Percentiles rank a stretch among this genome's conserved stretches.
Evolutionary conservation across 2,888 invertebrate genomes (phyloP).

Genomic region (Copidosoma aretas): DNA sequence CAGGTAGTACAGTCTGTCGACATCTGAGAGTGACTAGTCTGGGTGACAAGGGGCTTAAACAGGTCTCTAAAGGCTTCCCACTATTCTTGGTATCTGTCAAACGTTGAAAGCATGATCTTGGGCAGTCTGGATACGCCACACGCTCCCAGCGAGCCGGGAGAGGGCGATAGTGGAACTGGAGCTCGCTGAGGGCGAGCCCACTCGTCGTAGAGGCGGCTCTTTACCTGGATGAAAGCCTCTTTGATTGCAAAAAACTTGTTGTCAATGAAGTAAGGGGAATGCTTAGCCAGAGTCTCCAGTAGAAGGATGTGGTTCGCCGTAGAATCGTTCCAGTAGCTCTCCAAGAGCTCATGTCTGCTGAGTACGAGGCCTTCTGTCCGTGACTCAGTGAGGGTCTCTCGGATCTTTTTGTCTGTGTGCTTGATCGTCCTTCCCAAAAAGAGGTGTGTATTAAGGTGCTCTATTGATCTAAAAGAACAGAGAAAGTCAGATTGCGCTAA

Average conservation of each 20-base stretch:
- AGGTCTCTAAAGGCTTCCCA: slow-evolving; percentile 20
- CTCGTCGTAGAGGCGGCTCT: slow-evolving; percentile 7
- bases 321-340: background rate
- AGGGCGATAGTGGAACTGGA: background rate
- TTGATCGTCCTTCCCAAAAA: too few relatives aligned
- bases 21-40: background rate
- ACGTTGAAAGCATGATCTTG: background rate
- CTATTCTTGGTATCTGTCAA: background rate
- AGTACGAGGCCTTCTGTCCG: background rate
- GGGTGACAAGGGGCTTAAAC: slow-evolving; percentile 2
- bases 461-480: too few relatives aligned
- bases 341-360: slow-evolving; percentile 1
- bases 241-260: background rate
- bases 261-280: background rate
- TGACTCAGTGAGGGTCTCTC: too few relatives aligned
- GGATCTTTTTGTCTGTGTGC: too few relatives aligned
- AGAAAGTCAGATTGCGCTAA: too few relatives aligned
- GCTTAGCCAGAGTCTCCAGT: background rate
- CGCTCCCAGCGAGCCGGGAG: background rate
- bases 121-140: background rate
- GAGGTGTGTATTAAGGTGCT: too few relatives aligned
- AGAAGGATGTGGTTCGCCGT: slow-evolving; percentile 8
- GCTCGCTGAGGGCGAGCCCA: background rate
- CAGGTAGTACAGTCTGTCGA: slow-evolving; percentile 13
- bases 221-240: background rate